phyloP scores from a whole-genome alignment of 2,113 vertebrate genomes.

The Gnathonemus echidnorhynchus region DNA sequence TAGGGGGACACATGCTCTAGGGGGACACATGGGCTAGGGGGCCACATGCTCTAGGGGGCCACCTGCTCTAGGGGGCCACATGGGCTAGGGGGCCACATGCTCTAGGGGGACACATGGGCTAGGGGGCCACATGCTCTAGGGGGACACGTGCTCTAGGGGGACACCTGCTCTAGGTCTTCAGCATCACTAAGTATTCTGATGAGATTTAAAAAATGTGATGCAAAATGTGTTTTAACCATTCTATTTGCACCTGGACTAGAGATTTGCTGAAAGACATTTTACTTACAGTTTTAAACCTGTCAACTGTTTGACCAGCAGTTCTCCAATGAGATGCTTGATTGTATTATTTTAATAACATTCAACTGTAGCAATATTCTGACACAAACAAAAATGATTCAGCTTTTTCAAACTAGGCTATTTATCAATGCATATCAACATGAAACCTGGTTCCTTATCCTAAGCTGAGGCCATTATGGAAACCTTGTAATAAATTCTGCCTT shows the following conservation, averaged over 20 bases:
- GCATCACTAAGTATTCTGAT: not conserved
- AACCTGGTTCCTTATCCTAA: not conserved
- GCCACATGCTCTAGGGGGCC: rapidly evolving
- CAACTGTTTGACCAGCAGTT: not conserved
- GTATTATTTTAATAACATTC: not conserved
- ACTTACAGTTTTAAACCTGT: not conserved
- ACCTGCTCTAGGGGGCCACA: no score
- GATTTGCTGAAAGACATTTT: not conserved
- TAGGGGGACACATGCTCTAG: no score
- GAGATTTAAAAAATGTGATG: not conserved
- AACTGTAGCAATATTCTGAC: not conserved
- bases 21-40: not conserved
- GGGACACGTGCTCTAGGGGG: no score
- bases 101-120: no score
- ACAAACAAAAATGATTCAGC: not conserved
- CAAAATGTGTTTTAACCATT: not conserved
- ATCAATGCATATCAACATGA: not conserved
- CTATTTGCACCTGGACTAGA: not conserved
- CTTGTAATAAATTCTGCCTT: not conserved
- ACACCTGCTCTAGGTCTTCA: not conserved
- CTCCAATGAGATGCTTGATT: not conserved
- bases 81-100: no score
- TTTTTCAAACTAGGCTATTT: not conserved
- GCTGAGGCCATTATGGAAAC: not conserved
- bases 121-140: no score